These are phyloP conservation scores for Sinocyclocheilus grahami DNA, from an alignment of 2,113 vertebrate species.

Conservation along the genomic window DNA sequence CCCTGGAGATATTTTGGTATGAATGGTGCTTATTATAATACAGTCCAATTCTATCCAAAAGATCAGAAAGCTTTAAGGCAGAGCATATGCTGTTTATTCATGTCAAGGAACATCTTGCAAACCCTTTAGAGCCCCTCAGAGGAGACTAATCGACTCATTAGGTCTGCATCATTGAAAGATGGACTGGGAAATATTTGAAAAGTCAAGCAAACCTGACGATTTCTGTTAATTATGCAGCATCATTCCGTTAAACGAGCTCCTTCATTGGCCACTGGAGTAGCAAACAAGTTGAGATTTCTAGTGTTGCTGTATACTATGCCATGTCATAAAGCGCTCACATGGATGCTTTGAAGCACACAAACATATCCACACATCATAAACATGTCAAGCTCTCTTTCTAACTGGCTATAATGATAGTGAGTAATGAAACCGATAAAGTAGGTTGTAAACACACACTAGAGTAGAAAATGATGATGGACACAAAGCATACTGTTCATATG, in stretches of 20 bases:
- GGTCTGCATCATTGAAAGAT: slow-evolving; percentile 68
- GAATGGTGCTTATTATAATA: not conserved
- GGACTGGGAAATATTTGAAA: slow-evolving; percentile 63
- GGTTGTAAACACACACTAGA: not conserved
- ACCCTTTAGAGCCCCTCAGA: slow-evolving; percentile 62
- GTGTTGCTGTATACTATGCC: slow-evolving; percentile 24
- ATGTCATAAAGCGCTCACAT: slow-evolving; percentile 19
- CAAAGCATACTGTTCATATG: slow-evolving; percentile 18
- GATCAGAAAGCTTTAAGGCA: slow-evolving; percentile 48
- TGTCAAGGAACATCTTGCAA: slow-evolving; percentile 71
- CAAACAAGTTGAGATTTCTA: slow-evolving; percentile 46
- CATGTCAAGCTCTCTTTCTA: slow-evolving; percentile 38
- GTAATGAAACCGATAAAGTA: slow-evolving; percentile 33
- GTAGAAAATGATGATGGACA: slow-evolving; percentile 4
- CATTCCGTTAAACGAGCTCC: slow-evolving; percentile 69
- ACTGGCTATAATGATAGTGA: slow-evolving; percentile 48
- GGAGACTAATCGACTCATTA: slow-evolving; percentile 76
- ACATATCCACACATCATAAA: slow-evolving; percentile 25
- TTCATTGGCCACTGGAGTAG: slow-evolving; percentile 63
- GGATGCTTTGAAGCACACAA: not conserved
- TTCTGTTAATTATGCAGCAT: slow-evolving; percentile 66
- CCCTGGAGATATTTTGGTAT: not conserved
- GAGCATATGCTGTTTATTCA: slow-evolving; percentile 62
- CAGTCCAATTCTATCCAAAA: slow-evolving; percentile 10
- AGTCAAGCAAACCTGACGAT: slow-evolving; percentile 67